Base-by-base conservation (phyloP, 2,888 invertebrate genomes). In the Caenorhabditis sinica region DNA sequence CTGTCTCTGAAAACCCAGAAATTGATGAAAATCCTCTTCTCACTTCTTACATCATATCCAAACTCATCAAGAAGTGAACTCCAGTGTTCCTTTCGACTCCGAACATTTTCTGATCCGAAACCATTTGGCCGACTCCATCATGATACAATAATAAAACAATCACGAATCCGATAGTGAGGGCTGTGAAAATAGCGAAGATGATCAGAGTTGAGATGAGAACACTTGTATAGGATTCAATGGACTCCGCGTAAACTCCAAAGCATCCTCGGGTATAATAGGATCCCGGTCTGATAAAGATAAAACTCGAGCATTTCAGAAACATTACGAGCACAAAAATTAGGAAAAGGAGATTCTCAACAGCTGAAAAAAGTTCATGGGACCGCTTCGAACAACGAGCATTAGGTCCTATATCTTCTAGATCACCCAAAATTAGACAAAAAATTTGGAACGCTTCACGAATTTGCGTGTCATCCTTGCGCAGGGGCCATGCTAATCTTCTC, bases 381-480 rank as follows among this genome's bases (percentile, higher is more conserved):
- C n/a, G n/a, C n/a, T n/a, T n/a, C n/a, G n/a, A n/a, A n/a, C n/a
- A n/a, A n/a, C n/a, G n/a, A n/a, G n/a, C n/a, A n/a, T n/a, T n/a
- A n/a, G n/a, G n/a, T n/a, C n/a, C n/a, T n/a, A n/a, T n/a, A n/a
- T n/a, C n/a, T n/a, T n/a, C n/a, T n/a, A 36, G 33, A 36, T 36
- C 33, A 36, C 33, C 33, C 33, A 6, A 9, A 36, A 36, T 6
- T 4, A 6, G 33, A 13, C 87, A 89, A 93, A 93, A 93, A 93
- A 93, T 95, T 95, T 95, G 95, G 95, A 95, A 95, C 95, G 95
- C 95, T 96, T 96, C 95, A 95, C 95, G 96, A 96, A 95, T 96
- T 96, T 96, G 95, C 95, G 95, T 96, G 95, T 96, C 96, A 96
- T 96, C 95, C 96, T 96, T 96, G 95, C 95, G 95, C 95, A 96